Evolutionary conservation across 2,888 invertebrate species (phyloP).

Genomic region (Trachelus iudaicus): DNA sequence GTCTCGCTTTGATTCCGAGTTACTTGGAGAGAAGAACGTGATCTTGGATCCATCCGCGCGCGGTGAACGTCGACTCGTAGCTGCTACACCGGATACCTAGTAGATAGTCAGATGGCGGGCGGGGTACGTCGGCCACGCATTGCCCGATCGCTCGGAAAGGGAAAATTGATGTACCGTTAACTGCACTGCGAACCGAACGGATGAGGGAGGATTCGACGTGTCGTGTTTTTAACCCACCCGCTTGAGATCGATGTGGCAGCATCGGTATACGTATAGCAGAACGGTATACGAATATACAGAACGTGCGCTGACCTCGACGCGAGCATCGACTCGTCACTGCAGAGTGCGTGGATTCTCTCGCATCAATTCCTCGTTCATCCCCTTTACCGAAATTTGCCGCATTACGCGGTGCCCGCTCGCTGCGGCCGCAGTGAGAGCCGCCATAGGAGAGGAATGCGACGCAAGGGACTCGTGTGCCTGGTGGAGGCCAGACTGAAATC

Average conservation of each 20-base stretch:
- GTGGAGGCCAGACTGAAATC: constrained; percentile 10
- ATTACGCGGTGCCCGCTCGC: constrained; percentile 7
- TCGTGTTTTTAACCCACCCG: constrained; percentile 17
- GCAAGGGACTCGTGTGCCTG: not conserved
- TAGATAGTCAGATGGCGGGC: not conserved
- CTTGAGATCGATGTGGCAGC: constrained; percentile 17
- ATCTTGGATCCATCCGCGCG: too few relatives aligned
- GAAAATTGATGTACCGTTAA: constrained; percentile 18
- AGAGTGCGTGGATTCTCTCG: not conserved
- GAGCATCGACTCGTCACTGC: not conserved
- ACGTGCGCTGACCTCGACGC: too few relatives aligned
- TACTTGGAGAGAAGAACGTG: too few relatives aligned
- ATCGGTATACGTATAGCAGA: not conserved
- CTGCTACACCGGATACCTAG: too few relatives aligned
- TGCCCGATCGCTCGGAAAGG: not conserved
- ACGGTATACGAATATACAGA: too few relatives aligned
- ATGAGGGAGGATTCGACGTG: constrained; percentile 10
- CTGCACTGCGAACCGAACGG: constrained; percentile 1
- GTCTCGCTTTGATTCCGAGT: too few relatives aligned
- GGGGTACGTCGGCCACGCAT: not conserved
- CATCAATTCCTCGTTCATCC: constrained; percentile 7
- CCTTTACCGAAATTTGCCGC: constrained; percentile 8
- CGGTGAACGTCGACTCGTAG: too few relatives aligned
- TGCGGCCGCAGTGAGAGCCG: not conserved
- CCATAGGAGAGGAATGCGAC: constrained; percentile 1